Evolutionary conservation across 2,113 vertebrate genomes (phyloP).

Genomic region (Sylvia atricapilla): DNA sequence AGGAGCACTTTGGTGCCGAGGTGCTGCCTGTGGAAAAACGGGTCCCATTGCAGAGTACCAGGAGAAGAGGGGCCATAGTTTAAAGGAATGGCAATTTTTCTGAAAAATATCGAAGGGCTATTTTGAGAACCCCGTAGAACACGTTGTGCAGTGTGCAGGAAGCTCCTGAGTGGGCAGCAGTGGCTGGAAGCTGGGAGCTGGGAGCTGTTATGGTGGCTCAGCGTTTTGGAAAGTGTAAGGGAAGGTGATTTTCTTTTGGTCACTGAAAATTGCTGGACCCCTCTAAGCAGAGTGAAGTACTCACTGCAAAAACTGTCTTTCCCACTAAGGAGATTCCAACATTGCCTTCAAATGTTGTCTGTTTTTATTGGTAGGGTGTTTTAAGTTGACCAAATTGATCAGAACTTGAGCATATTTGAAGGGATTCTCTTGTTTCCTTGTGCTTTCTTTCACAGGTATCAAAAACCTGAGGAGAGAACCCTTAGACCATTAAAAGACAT

Average conservation of each 20-base stretch:
- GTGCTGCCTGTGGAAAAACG: conserved; percentile 50
- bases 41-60: not conserved
- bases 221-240: not conserved
- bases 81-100: not conserved
- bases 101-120: not conserved
- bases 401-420: not conserved
- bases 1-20: conserved; percentile 58
- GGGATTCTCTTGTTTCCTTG: not conserved
- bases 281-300: not conserved
- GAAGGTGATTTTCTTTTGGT: not conserved
- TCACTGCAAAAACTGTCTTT: not conserved
- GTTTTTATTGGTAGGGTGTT: not conserved
- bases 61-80: not conserved
- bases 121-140: not conserved
- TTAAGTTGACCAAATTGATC: not conserved
- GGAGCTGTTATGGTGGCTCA: not conserved
- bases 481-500: not conserved
- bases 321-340: not conserved
- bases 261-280: not conserved
- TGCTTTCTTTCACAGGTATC: not conserved
- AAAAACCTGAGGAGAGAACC: not conserved
- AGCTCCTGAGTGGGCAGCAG: not conserved
- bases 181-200: no score
- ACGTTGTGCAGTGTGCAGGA: not conserved
- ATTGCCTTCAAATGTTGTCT: not conserved